Conservation (phyloP, 2,888 invertebrate species). For the Drosophila bunnanda region DNA sequence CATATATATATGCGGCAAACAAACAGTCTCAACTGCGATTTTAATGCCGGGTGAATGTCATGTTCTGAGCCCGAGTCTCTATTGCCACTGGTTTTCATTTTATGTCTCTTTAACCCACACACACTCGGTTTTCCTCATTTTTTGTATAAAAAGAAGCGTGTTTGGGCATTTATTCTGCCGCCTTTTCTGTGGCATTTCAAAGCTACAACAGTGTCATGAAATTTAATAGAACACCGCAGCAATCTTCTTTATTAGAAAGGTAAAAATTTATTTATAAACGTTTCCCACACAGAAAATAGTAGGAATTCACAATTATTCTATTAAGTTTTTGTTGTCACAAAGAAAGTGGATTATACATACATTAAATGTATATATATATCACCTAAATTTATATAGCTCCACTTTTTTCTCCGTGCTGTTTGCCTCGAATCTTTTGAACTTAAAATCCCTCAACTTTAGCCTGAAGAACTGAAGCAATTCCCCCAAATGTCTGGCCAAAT, state of each 20-base stretch:
- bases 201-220: slow-evolving; percentile 62
- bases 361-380: background rate
- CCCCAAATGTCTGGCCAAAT: slow-evolving; percentile 34
- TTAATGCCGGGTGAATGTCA: slow-evolving; percentile 78
- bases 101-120: slow-evolving; percentile 61
- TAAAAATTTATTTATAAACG: background rate
- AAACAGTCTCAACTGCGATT: slow-evolving; percentile 55
- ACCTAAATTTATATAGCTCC: background rate
- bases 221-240: slow-evolving; percentile 67
- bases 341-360: no score
- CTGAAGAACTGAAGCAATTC: slow-evolving; percentile 32
- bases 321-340: background rate
- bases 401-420: background rate
- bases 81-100: slow-evolving; percentile 73
- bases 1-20: slow-evolving; percentile 29
- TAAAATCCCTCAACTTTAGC: slow-evolving; percentile 16
- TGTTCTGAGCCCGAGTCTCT: slow-evolving; percentile 53
- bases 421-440: slow-evolving; percentile 30
- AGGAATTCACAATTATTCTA: background rate
- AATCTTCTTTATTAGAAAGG: slow-evolving; percentile 2
- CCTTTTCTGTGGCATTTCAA: slow-evolving; percentile 7
- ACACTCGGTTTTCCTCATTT: background rate
- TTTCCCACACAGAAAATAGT: slow-evolving; percentile 12
- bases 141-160: slow-evolving; percentile 44
- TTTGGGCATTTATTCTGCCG: slow-evolving; percentile 48